A percentile compares a stretch with the other conserved stretches of the same genome.
These are phyloP conservation scores for Kryptopterus vitreolus DNA, from an alignment of 2,797 vertebrate genomes.

Conservation along the genomic window DNA sequence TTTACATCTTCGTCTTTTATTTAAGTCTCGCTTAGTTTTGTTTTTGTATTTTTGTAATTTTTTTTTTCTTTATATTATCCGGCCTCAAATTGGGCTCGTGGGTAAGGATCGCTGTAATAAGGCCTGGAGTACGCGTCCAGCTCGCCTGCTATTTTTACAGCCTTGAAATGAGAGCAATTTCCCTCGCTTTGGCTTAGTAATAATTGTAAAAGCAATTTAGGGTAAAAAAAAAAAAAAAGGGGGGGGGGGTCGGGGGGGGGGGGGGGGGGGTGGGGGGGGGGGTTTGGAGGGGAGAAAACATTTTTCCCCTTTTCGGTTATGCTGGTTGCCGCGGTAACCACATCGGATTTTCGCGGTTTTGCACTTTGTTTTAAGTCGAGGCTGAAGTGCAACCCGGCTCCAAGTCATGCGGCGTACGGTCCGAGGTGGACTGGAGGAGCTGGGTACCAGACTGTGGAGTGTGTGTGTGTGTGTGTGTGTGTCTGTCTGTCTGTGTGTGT, in stretches of 20 bases:
- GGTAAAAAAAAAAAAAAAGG: not conserved
- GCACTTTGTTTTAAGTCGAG: slow-evolving; percentile 33
- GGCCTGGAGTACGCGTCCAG: slow-evolving; percentile 64
- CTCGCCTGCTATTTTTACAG: slow-evolving; percentile 69
- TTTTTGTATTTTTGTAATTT: slow-evolving; percentile 4
- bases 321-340: slow-evolving; percentile 69
- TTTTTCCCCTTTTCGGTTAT: slow-evolving; percentile 55
- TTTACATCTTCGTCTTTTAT: not conserved
- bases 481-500: not conserved
- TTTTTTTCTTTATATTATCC: not conserved
- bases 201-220: slow-evolving; percentile 75
- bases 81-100: slow-evolving; percentile 1
- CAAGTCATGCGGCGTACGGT: not conserved
- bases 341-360: slow-evolving; percentile 53
- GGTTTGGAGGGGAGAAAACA: no score
- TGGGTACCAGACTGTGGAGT: not conserved
- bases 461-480: slow-evolving; percentile 2
- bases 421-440: not conserved
- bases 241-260: no score
- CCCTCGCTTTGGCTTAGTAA: slow-evolving; percentile 68
- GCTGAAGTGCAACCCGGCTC: not conserved
- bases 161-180: slow-evolving; percentile 68
- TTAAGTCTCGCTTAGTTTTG: not conserved
- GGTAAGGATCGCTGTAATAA: slow-evolving; percentile 53
- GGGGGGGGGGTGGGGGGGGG: no score